Base-by-base conservation (phyloP, 1,140 invertebrate genomes). In the Orussus abietinus region DNA sequence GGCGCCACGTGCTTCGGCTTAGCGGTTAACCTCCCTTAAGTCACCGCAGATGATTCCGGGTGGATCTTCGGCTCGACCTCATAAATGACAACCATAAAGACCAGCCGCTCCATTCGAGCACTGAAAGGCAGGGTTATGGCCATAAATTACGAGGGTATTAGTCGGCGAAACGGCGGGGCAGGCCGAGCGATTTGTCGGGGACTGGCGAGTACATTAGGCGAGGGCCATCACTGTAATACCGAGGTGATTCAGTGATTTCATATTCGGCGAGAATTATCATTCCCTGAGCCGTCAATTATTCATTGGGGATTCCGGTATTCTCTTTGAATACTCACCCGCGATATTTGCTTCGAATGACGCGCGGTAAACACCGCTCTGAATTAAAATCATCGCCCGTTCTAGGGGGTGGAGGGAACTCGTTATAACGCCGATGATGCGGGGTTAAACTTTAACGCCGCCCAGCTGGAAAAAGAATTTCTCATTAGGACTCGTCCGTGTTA, bases 131-230 rank as follows among this genome's bases (percentile, higher is more conserved):
- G 37, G 49, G 51, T 35, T 12, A 44, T 42, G 28, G 40, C 43
- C 47, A 26, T 55, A 57, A 60, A 57, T 60, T 57, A 57, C 52
- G 52, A 47, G 51, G 51, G 51, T 55, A 55, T 57, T 60, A 60
- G 50, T 33, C 32, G 44, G 41, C 49, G 50, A 55, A 57, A 54
- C 34, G 50, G 49, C 47, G 54, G 51, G 53, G 57, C 51, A 47
- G 26, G 47, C 33, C 15, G 11, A 51, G 48, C 50, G 52, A 59
- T 59, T 59, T 59, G 57, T 59, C 51, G 55, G 48, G 53, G 47
- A 58, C 9, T 33, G 9, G 9, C 9, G 34, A 9, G 34, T 18
- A 36, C 10, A 7, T 36, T 18, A 5, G 25, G 21, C 35, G 5
- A 17, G 34, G 49, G 50, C 40, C 40, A 48, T 49, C 37, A 26